Conservation (phyloP, 2,888 invertebrate species). For the Brenthis daphne region DNA sequence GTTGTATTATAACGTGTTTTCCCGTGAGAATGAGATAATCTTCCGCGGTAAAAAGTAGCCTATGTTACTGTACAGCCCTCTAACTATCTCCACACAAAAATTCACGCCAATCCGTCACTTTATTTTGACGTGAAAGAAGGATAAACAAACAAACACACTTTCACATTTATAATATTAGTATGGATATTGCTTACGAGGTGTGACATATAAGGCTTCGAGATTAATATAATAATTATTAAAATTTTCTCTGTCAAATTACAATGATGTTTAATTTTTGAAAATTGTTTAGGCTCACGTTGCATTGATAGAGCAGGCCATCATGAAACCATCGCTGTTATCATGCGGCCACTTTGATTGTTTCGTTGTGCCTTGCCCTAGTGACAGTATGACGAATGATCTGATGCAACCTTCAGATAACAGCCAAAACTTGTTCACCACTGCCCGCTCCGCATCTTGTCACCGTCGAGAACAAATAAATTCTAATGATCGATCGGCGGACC, state of each 20-base stretch:
- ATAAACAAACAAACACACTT: no score
- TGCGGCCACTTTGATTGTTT: conserved; percentile 78
- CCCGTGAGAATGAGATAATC: no score
- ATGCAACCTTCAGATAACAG: conserved; percentile 67
- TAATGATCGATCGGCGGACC: conserved; percentile 78
- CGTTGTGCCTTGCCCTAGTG: conserved; percentile 69
- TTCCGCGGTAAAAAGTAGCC: no score
- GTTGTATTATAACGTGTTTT: no score
- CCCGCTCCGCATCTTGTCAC: conserved; percentile 70
- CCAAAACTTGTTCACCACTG: conserved; percentile 49
- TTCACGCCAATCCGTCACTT: no score
- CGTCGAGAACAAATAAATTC: conserved; percentile 79
- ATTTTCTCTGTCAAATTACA: neutral
- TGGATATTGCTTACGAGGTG: no score
- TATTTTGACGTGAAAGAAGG: no score
- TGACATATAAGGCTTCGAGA: no score
- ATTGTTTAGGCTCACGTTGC: conserved; percentile 13
- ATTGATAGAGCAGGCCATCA: conserved; percentile 38
- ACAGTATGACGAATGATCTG: conserved; percentile 80
- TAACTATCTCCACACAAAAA: no score
- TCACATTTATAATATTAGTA: no score
- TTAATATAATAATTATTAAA: no score
- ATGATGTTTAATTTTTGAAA: neutral
- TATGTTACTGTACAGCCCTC: no score
- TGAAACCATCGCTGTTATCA: conserved; percentile 64